Conservation (phyloP, 92 coral and sea anemone species). For the Blastomussa wellsi region DNA sequence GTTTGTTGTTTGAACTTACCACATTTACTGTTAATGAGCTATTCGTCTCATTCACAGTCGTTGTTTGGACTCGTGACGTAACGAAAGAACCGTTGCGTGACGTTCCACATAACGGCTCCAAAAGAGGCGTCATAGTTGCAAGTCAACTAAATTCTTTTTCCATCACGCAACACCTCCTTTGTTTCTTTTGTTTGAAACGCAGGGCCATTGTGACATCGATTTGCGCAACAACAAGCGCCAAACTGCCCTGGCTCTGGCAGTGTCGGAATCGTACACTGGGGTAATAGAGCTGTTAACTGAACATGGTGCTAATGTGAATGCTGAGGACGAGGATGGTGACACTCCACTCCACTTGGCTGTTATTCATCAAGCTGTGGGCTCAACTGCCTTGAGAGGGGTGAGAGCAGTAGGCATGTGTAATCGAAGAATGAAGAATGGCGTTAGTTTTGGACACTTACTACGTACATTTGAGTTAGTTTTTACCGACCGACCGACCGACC, state of each 20-base stretch:
- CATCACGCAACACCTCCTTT: not conserved
- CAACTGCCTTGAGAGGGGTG: slow-evolving; percentile 53
- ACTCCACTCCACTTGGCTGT: slow-evolving; percentile 80
- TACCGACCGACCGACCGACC: not conserved
- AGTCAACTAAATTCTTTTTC: not conserved
- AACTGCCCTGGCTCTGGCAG: slow-evolving; percentile 75
- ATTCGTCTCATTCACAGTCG: too few species aligned
- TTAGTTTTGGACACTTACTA: too few species aligned
- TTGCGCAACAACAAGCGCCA: slow-evolving; percentile 56
- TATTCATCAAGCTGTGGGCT: slow-evolving; percentile 57
- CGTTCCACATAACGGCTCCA: too few species aligned
- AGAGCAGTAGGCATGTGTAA: not conserved
- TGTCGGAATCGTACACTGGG: slow-evolving; percentile 40
- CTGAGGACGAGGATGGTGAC: slow-evolving; percentile 76
- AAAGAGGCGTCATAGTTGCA: not conserved
- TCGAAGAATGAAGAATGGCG: too few species aligned
- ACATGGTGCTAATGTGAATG: slow-evolving; percentile 62
- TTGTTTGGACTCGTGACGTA: too few species aligned
- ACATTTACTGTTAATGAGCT: too few species aligned
- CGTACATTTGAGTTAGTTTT: too few species aligned
- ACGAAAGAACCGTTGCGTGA: too few species aligned
- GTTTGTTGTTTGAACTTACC: too few species aligned
- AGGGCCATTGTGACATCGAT: slow-evolving; percentile 79
- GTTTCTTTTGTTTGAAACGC: not conserved
- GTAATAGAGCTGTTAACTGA: slow-evolving; percentile 70